These are phyloP conservation scores for Neoitamus cyanurus DNA, from an alignment of 2,888 invertebrate genomes.

Conservation along the genomic window DNA sequence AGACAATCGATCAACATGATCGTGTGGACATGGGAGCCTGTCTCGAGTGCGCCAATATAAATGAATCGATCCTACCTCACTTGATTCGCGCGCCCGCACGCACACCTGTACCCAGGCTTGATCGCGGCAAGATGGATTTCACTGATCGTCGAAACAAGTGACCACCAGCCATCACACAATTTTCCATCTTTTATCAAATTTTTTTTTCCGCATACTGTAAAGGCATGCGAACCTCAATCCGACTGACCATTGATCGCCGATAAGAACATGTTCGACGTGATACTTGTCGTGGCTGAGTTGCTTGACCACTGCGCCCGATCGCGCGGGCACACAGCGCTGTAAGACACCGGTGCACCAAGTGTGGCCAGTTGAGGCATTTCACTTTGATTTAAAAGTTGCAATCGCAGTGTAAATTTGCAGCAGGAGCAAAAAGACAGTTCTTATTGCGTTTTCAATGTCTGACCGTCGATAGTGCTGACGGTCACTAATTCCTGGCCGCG, in stretches of 20 bases:
- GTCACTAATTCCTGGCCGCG: not conserved
- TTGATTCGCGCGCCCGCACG: not conserved
- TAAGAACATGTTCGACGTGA: conserved; percentile 39
- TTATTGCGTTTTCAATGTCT: not conserved
- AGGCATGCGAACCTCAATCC: not conserved
- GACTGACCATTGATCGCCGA: conserved; percentile 16
- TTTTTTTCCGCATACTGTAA: not conserved
- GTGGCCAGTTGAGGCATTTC: conserved; percentile 9
- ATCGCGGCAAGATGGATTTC: conserved; percentile 19
- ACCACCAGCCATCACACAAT: not conserved
- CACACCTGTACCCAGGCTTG: not conserved
- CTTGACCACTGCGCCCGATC: not conserved
- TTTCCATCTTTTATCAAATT: not conserved
- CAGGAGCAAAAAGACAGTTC: not conserved
- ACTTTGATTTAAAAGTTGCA: conserved; percentile 30
- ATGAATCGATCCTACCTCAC: not conserved
- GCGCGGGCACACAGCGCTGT: not conserved
- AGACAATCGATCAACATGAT: conserved; percentile 38
- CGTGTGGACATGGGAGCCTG: not conserved
- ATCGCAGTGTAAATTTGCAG: not conserved
- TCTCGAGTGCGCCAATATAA: not conserved
- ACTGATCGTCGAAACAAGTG: conserved; percentile 18
- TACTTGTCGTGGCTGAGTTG: not conserved
- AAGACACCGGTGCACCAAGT: not conserved
- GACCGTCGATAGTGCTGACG: not conserved